Conservation (phyloP, 2,113 vertebrate genomes). For the Myotis brandtii region DNA sequence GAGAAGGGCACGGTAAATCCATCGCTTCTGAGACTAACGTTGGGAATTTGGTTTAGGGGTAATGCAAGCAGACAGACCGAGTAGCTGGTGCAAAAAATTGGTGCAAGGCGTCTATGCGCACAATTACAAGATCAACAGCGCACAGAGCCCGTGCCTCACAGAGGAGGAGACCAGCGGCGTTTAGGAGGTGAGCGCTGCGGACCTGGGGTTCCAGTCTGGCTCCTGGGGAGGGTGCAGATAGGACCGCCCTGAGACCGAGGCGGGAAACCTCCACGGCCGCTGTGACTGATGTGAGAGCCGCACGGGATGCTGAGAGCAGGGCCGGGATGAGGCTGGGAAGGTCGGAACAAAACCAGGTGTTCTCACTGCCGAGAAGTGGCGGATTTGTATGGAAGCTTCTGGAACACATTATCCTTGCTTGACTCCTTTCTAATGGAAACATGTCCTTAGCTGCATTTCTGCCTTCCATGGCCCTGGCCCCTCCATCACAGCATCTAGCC, state of each 20-base stretch:
- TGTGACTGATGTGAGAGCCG: not conserved
- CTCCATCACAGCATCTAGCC: not conserved
- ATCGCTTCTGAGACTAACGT: not conserved
- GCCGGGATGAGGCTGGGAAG: not conserved
- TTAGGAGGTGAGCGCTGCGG: not conserved
- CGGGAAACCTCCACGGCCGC: not conserved
- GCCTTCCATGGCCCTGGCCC: not conserved
- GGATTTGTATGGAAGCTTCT: not conserved
- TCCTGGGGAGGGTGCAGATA: accelerated
- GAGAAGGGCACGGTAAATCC: not conserved
- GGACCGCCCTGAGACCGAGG: not conserved
- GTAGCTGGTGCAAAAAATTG: not conserved
- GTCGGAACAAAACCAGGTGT: not conserved
- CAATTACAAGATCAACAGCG: not conserved
- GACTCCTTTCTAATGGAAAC: not conserved
- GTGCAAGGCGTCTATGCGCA: not conserved
- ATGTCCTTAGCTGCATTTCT: not conserved
- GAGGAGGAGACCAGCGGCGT: not conserved
- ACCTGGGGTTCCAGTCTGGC: not conserved
- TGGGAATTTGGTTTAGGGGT: not conserved
- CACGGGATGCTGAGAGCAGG: not conserved
- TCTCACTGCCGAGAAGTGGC: not conserved
- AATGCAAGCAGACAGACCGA: not conserved
- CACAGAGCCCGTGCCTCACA: not conserved
- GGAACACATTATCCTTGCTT: not conserved